Base-by-base conservation (phyloP, 2,113 vertebrate species). In the Athene cunicularia region DNA sequence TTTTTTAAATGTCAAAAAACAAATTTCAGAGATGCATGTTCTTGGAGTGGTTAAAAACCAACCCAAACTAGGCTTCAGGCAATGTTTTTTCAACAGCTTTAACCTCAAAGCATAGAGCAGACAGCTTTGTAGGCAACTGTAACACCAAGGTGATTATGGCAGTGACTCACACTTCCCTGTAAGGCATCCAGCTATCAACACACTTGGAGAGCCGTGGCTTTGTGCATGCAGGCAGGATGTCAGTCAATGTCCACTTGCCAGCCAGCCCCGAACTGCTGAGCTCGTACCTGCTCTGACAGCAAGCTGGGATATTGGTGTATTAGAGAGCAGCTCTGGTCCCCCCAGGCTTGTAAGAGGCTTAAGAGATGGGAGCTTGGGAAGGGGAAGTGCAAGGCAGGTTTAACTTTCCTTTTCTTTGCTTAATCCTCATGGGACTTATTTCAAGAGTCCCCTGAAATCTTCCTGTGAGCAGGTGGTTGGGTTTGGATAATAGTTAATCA, bases 61-160 rank as follows among this genome's bases (percentile, higher is more conserved):
- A 58, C 62, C 76, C 67, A 87, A 94, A 91, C 68, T 80, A 47
- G 64, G 88, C 91, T 81, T 86, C 76, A 37, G 93, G 90, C 93
- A 80, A 88, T 96, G 95, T 93, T 96, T 96, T 96, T 94, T 93
- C 93, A 95, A 74, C 91, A 74, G 90, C 81, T 92, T 88, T 96
- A 89, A 86, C 95, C 91, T 94, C 87, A 92, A 94, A 98, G 93
- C 63, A 14, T 21, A 63, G 80, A 97, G 88, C 92, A 97, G 94
- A 93, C 96, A 94, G 96, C 86, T 96, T 95, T 97, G 95, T 90
- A 98, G 91, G 91, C 92, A 97, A 93, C 86, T 90, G 55, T 94
- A 95, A 77, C 88, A 93, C 86, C 88, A 90, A 96, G 90, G 95
- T 95, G 96, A 96, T 97, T 97, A 98, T 94, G 94, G 91, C 83